A percentile compares a stretch with the other conserved stretches of the same genome.
phyloP scores from a whole-genome alignment of 35 echinoderm and acorn worm genomes.

The Lytechinus pictus region DNA sequence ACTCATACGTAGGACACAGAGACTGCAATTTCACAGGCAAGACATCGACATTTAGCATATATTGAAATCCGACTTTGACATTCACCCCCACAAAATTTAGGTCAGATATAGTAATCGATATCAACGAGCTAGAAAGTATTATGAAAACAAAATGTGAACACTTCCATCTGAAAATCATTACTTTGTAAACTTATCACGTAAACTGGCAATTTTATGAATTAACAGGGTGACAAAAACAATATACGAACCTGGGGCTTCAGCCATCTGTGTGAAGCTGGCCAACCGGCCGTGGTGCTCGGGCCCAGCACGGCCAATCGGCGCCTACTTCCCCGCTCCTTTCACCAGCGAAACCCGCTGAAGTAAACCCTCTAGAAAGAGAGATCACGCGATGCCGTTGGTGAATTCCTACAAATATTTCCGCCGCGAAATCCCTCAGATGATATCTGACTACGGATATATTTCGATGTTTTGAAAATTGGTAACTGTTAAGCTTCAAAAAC shows the following conservation, averaged over 20 bases:
- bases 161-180: background rate
- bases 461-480: background rate
- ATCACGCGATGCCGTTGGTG: background rate
- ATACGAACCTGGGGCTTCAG: slow-evolving; percentile 4
- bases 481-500: background rate
- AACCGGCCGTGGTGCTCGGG: slow-evolving; percentile 35
- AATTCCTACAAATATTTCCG: background rate
- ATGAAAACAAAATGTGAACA: background rate
- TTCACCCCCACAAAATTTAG: background rate
- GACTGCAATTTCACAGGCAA: background rate
- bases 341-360: background rate
- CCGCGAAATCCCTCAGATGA: background rate
- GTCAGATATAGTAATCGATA: background rate
- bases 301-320: slow-evolving; percentile 29
- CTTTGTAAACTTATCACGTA: background rate
- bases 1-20: background rate
- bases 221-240: background rate
- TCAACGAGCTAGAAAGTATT: background rate
- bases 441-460: background rate
- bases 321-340: slow-evolving; percentile 1
- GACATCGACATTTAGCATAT: background rate
- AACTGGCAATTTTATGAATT: background rate
- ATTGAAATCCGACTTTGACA: background rate
- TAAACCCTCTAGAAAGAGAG: slow-evolving; percentile 10
- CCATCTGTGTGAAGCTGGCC: background rate